phyloP scores from a whole-genome alignment of 2,888 invertebrate genomes.

The Rotaria magnacalcarata region DNA sequence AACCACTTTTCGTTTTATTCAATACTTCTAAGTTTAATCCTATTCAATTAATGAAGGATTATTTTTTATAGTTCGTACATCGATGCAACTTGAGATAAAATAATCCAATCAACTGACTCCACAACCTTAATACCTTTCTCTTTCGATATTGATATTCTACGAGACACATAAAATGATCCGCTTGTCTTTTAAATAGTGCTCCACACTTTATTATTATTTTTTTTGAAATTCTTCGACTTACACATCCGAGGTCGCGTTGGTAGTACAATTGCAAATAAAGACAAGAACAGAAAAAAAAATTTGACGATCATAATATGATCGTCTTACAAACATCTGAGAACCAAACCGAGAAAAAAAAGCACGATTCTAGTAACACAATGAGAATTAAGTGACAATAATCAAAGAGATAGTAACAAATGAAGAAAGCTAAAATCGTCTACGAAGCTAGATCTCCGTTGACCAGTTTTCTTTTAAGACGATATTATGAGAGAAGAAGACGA shows the following conservation, averaged over 20 bases:
- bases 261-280: slow-evolving; percentile 2
- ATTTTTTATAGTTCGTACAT: too few relatives aligned
- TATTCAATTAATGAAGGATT: too few relatives aligned
- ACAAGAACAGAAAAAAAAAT: neutral
- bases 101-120: too few relatives aligned
- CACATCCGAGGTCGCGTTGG: neutral
- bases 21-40: too few relatives aligned
- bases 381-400: slow-evolving; percentile 5
- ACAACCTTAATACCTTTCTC: too few relatives aligned
- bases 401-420: neutral
- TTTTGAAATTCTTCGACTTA: neutral
- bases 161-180: too few relatives aligned
- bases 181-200: neutral
- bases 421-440: neutral
- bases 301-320: neutral
- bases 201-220: slow-evolving; percentile 4
- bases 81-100: too few relatives aligned
- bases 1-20: too few relatives aligned
- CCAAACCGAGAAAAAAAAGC: neutral
- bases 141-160: too few relatives aligned
- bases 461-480: neutral
- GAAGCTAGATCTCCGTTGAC: neutral
- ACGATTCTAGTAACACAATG: neutral
- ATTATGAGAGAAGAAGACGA: neutral
- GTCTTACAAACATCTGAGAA: neutral